Percentiles rank a stretch among this genome's conserved stretches.
These are phyloP conservation scores for Atta cephalotes DNA, from an alignment of 1,140 invertebrate genomes.

Conservation along the genomic window DNA sequence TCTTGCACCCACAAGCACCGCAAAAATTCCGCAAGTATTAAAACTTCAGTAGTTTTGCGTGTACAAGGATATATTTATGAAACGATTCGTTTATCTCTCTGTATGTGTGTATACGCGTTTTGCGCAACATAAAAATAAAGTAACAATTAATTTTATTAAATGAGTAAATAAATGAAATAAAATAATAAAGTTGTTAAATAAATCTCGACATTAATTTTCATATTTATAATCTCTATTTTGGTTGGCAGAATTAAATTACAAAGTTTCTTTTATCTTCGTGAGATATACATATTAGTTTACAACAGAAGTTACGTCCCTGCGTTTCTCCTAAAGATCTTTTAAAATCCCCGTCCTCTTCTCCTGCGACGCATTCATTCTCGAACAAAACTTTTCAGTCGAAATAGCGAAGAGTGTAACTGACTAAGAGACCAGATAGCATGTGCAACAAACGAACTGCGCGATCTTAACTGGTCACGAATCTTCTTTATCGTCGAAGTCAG, in stretches of 20 bases:
- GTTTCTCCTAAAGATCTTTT: constrained; percentile 18
- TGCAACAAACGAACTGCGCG: constrained; percentile 27
- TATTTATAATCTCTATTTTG: neutral
- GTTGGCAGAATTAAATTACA: neutral
- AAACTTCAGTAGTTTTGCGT: constrained; percentile 9
- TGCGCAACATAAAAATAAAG: neutral
- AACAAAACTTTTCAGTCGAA: constrained; percentile 46
- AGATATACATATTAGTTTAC: constrained; percentile 16
- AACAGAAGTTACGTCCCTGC: constrained; percentile 38
- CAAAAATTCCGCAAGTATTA: constrained; percentile 27
- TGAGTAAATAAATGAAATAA: neutral
- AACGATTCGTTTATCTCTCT: neutral
- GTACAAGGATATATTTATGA: constrained; percentile 1
- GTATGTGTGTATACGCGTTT: neutral
- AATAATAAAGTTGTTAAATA: neutral
- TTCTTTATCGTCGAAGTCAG: constrained; percentile 64
- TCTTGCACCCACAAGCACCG: neutral
- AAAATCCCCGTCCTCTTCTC: constrained; percentile 36
- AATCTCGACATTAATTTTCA: constrained; percentile 23
- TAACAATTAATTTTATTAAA: neutral
- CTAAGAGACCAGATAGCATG: constrained; percentile 58
- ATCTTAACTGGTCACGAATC: constrained; percentile 64
- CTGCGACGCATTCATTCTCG: constrained; percentile 36
- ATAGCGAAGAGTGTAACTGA: constrained; percentile 45
- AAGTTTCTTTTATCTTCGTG: constrained; percentile 38